These are phyloP conservation scores for Gymnoscopelus microlampas DNA, from an alignment of 2,797 vertebrate genomes.

Conservation along the genomic window DNA sequence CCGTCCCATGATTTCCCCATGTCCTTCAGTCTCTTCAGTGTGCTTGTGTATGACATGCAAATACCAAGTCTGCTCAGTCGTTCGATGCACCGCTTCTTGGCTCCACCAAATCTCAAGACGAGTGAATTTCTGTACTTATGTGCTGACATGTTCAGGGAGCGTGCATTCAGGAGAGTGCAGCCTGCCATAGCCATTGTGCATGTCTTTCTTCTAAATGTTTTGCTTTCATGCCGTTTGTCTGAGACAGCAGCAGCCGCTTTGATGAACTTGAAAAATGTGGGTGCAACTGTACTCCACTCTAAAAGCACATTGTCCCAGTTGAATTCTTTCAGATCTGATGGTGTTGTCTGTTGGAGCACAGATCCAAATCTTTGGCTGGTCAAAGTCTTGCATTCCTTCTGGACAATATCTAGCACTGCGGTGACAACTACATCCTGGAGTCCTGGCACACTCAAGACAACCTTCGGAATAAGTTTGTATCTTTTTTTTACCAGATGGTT, in stretches of 20 bases:
- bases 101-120: not conserved
- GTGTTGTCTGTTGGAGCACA: not conserved
- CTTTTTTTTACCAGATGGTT: not conserved
- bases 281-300: not conserved
- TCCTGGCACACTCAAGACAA: not conserved
- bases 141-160: not conserved
- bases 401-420: not conserved
- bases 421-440: not conserved
- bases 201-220: not conserved
- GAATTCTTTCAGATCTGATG: not conserved
- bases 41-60: not conserved
- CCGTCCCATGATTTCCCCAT: not conserved
- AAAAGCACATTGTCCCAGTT: not conserved
- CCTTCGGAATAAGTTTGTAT: not conserved
- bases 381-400: not conserved
- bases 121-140: not conserved
- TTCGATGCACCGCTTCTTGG: not conserved
- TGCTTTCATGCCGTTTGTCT: not conserved
- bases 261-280: not conserved
- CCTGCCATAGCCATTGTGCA: not conserved
- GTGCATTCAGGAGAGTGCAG: not conserved
- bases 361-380: not conserved
- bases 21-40: not conserved
- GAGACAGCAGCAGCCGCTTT: not conserved
- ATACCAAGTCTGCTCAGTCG: not conserved